Percentiles rank a stretch among this genome's conserved stretches.
These are phyloP conservation scores for Charina bottae DNA, from an alignment of 2,113 vertebrate species.

Conservation along the genomic window DNA sequence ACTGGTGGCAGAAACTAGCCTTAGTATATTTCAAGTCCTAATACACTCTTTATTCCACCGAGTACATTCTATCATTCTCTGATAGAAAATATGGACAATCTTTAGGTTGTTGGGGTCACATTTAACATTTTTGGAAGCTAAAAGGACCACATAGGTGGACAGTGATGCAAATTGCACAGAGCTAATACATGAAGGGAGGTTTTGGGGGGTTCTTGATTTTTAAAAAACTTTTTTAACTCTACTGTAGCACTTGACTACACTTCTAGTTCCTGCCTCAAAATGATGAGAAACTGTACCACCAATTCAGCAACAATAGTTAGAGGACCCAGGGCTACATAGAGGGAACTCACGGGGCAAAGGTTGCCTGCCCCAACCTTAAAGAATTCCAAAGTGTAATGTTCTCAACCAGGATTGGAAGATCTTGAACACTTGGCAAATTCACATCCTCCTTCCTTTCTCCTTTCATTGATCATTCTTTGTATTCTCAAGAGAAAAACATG, in stretches of 20 bases:
- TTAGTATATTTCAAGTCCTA: neutral
- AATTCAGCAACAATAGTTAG: neutral
- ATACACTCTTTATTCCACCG: neutral
- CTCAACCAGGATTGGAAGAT: neutral
- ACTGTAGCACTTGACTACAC: neutral
- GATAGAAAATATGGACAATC: neutral
- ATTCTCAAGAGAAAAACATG: neutral
- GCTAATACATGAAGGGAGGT: neutral
- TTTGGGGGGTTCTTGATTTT: neutral
- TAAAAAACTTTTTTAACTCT: neutral
- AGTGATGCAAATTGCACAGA: neutral
- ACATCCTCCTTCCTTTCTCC: neutral
- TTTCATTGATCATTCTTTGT: neutral
- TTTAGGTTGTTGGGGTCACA: neutral
- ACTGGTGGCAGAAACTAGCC: neutral
- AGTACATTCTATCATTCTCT: neutral
- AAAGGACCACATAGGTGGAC: neutral
- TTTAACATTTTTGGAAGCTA: neutral
- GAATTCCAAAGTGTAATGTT: neutral
- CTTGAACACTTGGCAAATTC: neutral
- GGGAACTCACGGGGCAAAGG: neutral
- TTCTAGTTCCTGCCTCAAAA: neutral
- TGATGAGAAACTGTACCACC: neutral
- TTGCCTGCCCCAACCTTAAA: neutral
- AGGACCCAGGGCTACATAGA: neutral